phyloP scores from a whole-genome alignment of 1,140 invertebrate genomes.

The Lysiphlebus fabarum region DNA sequence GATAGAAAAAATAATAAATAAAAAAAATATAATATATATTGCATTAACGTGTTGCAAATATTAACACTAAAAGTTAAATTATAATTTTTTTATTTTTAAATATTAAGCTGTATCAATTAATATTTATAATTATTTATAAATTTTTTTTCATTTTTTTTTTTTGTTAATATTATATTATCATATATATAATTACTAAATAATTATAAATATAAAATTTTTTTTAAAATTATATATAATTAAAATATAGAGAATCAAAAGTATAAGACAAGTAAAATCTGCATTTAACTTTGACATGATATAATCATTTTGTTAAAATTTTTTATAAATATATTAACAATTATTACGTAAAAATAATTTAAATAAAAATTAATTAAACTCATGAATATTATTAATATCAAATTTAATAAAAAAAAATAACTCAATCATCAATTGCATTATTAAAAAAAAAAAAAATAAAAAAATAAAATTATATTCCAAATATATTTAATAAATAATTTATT shows the following conservation, averaged over 20 bases:
- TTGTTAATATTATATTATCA: too few relatives aligned
- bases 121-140: too few relatives aligned
- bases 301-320: constrained; percentile 28
- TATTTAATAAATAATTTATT: too few relatives aligned
- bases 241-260: constrained; percentile 27
- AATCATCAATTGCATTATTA: background rate
- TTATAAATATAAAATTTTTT: constrained; percentile 6
- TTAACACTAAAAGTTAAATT: too few relatives aligned
- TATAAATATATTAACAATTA: background rate
- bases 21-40: constrained; percentile 22
- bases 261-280: constrained; percentile 40
- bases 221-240: background rate
- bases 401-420: too few relatives aligned
- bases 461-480: background rate
- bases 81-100: too few relatives aligned
- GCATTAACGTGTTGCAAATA: constrained; percentile 14
- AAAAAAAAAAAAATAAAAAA: background rate
- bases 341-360: too few relatives aligned
- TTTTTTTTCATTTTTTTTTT: too few relatives aligned
- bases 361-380: too few relatives aligned
- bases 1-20: too few relatives aligned
- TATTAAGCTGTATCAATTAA: too few relatives aligned
- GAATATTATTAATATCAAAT: too few relatives aligned
- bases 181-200: background rate
- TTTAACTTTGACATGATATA: constrained; percentile 42